These are phyloP conservation scores for Mythimna loreyi DNA, from an alignment of 2,888 invertebrate genomes.

Conservation along the genomic window DNA sequence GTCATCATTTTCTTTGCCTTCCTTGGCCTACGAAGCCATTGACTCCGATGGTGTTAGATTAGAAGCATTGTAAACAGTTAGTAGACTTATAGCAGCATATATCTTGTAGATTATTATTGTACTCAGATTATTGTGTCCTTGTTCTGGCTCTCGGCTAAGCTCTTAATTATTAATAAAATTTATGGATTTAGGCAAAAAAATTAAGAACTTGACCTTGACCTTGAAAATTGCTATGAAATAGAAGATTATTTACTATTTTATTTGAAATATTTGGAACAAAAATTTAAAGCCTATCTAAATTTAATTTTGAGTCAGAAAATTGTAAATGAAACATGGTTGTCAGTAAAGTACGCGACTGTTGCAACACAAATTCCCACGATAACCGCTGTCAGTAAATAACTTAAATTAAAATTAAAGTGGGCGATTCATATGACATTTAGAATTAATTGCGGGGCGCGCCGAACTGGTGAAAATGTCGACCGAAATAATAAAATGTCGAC, in stretches of 20 bases:
- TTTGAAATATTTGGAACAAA: not conserved
- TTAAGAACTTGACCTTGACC: slow-evolving; percentile 23
- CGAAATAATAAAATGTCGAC: slow-evolving; percentile 72
- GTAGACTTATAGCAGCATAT: not conserved
- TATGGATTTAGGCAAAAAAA: not conserved
- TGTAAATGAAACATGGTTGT: slow-evolving; percentile 16
- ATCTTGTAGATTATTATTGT: not conserved
- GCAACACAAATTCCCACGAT: slow-evolving; percentile 49
- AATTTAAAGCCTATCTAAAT: not conserved
- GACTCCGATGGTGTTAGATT: not conserved
- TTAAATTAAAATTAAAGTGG: slow-evolving; percentile 68
- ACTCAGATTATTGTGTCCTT: no score
- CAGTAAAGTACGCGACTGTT: slow-evolving; percentile 10
- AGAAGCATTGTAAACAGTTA: not conserved
- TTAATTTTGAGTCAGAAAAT: not conserved
- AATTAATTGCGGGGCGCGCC: slow-evolving; percentile 81
- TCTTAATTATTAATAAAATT: not conserved
- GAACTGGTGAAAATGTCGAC: slow-evolving; percentile 77
- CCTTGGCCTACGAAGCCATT: not conserved
- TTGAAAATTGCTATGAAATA: slow-evolving; percentile 11
- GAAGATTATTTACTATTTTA: not conserved
- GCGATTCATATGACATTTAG: slow-evolving; percentile 80
- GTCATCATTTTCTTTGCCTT: not conserved
- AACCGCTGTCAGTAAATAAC: slow-evolving; percentile 61
- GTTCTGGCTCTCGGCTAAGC: no score